Percentiles rank a stretch among this genome's conserved stretches.
Evolutionary conservation across 2,113 vertebrate genomes (phyloP).

Genomic region (Calyptommatus sinebrachiatus): DNA sequence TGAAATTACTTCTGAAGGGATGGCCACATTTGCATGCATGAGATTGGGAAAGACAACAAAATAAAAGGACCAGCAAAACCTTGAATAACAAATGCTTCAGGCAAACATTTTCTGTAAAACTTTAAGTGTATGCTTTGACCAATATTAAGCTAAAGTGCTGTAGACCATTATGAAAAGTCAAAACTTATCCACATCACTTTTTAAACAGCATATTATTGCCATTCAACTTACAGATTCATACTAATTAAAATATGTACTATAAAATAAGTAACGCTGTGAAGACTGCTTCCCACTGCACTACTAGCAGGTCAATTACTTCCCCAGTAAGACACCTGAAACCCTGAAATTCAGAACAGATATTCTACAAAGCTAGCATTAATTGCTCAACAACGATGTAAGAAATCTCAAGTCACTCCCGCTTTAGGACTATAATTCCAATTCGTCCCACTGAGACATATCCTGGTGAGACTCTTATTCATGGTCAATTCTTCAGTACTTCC

Average conservation of each 20-base stretch:
- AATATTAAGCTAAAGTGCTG: background rate
- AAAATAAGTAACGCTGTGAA: background rate
- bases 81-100: background rate
- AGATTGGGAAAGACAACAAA: conserved; percentile 1
- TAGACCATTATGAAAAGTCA: background rate
- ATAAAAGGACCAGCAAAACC: background rate
- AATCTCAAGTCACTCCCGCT: background rate
- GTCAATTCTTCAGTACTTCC: background rate
- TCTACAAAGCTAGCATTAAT: background rate
- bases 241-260: background rate
- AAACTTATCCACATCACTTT: background rate
- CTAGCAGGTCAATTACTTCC: conserved; percentile 15
- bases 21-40: background rate
- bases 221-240: background rate
- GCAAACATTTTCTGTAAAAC: background rate
- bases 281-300: background rate
- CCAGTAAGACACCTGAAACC: conserved; percentile 4
- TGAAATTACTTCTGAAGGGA: conserved; percentile 11
- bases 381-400: background rate
- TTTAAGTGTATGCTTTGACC: background rate
- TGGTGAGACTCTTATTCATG: background rate
- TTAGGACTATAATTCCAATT: background rate
- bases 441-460: background rate
- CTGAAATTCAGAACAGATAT: background rate
- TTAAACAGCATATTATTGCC: background rate